A percentile compares a stretch with the other conserved stretches of the same genome.
These are phyloP conservation scores for Hycleus phaleratus DNA, from an alignment of 1,140 invertebrate genomes.

Conservation along the genomic window DNA sequence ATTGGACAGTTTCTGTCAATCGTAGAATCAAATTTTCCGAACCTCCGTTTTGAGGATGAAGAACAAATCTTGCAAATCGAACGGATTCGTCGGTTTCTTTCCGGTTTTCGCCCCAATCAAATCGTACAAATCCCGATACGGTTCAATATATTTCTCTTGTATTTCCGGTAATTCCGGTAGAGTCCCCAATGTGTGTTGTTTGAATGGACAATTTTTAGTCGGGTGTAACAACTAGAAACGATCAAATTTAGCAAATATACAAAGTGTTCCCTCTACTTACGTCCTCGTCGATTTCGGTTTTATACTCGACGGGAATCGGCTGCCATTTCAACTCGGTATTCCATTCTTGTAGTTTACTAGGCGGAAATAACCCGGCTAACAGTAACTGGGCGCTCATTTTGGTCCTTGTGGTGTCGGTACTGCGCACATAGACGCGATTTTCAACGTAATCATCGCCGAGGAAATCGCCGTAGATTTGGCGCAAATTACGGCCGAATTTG, in stretches of 20 bases:
- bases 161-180: slow-evolving; percentile 12
- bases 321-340: slow-evolving; percentile 34
- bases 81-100: slow-evolving; percentile 19
- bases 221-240: slow-evolving; percentile 23
- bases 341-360: slow-evolving; percentile 24
- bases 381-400: slow-evolving; percentile 24
- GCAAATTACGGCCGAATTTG: slow-evolving; percentile 37
- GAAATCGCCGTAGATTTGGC: slow-evolving; percentile 35
- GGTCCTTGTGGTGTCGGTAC: slow-evolving; percentile 21
- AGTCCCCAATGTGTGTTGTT: slow-evolving; percentile 7
- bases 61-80: slow-evolving; percentile 25
- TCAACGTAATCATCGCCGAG: slow-evolving; percentile 36
- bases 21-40: too few species aligned
- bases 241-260: too few species aligned
- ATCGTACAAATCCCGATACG: slow-evolving; percentile 21
- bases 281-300: slow-evolving; percentile 22
- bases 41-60: slow-evolving; percentile 24
- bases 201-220: slow-evolving; percentile 6
- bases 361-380: slow-evolving; percentile 26
- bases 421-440: slow-evolving; percentile 41
- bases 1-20: not conserved
- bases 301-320: slow-evolving; percentile 33
- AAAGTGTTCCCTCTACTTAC: slow-evolving; percentile 4
- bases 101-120: slow-evolving; percentile 29
- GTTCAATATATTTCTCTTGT: slow-evolving; percentile 21